Percentiles rank a stretch among this genome's conserved stretches.
Evolutionary conservation across 1,140 invertebrate species (phyloP).

Genomic region (Gryllus bimaculatus): DNA sequence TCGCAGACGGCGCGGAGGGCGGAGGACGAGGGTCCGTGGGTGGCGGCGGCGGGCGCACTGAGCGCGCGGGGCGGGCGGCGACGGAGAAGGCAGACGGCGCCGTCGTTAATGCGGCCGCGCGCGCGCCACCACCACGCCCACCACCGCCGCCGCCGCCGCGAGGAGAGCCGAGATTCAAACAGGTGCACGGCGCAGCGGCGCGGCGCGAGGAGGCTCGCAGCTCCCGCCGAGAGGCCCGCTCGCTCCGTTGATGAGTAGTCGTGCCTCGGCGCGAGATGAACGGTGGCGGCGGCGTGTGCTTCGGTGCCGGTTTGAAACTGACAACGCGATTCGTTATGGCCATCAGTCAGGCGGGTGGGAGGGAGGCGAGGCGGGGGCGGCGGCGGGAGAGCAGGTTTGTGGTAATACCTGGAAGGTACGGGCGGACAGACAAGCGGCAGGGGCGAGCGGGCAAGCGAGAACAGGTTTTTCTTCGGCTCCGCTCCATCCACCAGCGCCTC

Average conservation of each 20-base stretch:
- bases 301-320: not conserved
- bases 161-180: not conserved
- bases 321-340: not conserved
- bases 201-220: not conserved
- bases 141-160: too few relatives aligned
- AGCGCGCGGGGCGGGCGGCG: not conserved
- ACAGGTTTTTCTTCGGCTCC: not conserved
- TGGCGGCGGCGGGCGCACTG: not conserved
- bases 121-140: too few relatives aligned
- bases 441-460: not conserved
- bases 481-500: not conserved
- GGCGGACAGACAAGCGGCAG: not conserved
- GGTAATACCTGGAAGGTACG: constrained; percentile 3
- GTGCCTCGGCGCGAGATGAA: not conserved
- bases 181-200: not conserved
- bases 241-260: too few relatives aligned
- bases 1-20: too few relatives aligned
- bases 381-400: not conserved
- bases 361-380: too few relatives aligned
- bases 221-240: not conserved
- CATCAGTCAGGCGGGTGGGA: not conserved
- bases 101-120: not conserved
- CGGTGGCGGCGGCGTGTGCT: too few relatives aligned
- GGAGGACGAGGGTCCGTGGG: not conserved
- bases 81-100: not conserved